phyloP scores from a whole-genome alignment of 2,113 vertebrate genomes.

The Hylia prasina region DNA sequence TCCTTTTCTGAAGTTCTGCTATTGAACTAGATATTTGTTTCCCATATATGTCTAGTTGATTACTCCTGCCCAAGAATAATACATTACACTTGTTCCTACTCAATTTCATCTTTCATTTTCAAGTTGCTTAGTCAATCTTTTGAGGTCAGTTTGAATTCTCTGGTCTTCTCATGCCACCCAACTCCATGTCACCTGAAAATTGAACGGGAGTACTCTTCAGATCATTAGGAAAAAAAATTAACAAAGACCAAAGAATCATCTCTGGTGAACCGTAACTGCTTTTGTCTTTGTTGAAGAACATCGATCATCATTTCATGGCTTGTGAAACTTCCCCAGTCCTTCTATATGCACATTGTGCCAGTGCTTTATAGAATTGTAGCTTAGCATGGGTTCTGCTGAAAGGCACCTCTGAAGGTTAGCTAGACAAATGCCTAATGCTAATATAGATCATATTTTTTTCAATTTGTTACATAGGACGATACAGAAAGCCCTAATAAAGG shows the following conservation, averaged over 20 bases:
- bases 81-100: neutral
- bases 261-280: neutral
- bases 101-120: neutral
- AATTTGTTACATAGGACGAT: neutral
- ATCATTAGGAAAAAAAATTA: neutral
- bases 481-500: neutral
- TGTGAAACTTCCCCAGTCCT: neutral
- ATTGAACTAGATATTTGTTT: neutral
- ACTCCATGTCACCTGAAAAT: neutral
- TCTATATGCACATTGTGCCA: neutral
- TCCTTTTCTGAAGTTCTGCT: neutral
- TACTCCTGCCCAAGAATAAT: neutral
- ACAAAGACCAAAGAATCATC: neutral
- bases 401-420: neutral
- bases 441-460: neutral
- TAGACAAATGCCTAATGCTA: rapidly evolving
- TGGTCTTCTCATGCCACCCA: neutral
- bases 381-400: neutral
- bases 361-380: neutral
- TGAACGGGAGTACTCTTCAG: neutral
- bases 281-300: neutral
- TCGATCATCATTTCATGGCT: neutral
- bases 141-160: neutral
- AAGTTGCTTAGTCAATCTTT: neutral
- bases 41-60: neutral